Evolutionary conservation across 2,113 vertebrate genomes (phyloP).

Genomic region (Chaenocephalus aceratus): DNA sequence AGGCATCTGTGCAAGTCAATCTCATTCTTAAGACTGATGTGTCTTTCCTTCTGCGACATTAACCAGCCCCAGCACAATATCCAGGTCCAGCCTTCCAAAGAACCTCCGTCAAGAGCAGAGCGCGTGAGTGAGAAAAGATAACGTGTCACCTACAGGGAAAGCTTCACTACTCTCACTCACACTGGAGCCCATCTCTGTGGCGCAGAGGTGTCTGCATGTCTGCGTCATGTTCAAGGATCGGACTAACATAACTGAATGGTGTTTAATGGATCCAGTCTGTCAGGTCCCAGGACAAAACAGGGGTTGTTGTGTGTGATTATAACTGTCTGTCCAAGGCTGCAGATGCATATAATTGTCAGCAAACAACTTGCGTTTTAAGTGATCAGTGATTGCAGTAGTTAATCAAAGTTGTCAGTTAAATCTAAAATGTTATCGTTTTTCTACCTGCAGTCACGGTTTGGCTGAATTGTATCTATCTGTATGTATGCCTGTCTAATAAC

Average conservation of each 20-base stretch:
- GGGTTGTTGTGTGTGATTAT: slow-evolving; percentile 6
- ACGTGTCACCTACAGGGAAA: slow-evolving; percentile 12
- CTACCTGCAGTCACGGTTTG: neutral
- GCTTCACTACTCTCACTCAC: slow-evolving; percentile 15
- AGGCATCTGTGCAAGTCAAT: neutral
- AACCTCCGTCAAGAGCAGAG: slow-evolving; percentile 71
- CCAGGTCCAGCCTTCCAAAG: slow-evolving; percentile 64
- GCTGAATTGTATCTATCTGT: slow-evolving; percentile 45
- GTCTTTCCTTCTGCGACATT: slow-evolving; percentile 54
- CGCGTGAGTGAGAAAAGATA: slow-evolving; percentile 75
- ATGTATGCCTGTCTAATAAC: slow-evolving; percentile 17
- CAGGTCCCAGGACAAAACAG: neutral
- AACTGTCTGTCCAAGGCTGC: slow-evolving; percentile 24
- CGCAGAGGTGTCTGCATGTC: slow-evolving; percentile 15
- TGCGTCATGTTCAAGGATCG: neutral
- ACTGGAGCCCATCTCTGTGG: slow-evolving; percentile 17
- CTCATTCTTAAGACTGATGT: slow-evolving; percentile 39
- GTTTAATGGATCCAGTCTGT: slow-evolving; percentile 38
- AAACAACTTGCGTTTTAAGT: slow-evolving; percentile 9
- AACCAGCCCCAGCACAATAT: slow-evolving; percentile 56
- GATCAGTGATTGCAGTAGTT: neutral
- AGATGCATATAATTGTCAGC: slow-evolving; percentile 24
- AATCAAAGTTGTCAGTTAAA: neutral
- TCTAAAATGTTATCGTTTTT: neutral
- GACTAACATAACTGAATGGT: slow-evolving; percentile 42